phyloP scores from a whole-genome alignment of 2,888 invertebrate species.

The Hydrotaea cyrtoneurina region DNA sequence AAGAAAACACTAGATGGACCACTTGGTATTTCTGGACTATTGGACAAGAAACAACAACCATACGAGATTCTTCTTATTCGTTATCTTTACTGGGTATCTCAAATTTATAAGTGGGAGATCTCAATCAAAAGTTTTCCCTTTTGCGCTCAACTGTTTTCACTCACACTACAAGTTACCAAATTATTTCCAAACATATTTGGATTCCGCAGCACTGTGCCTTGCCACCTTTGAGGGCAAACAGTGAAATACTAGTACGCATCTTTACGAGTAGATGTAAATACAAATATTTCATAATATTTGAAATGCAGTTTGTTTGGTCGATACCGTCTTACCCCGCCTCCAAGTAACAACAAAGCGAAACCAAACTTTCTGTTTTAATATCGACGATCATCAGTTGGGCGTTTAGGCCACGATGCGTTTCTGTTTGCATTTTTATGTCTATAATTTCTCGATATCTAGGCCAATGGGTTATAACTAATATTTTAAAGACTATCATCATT shows the following conservation, averaged over 20 bases:
- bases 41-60: no score
- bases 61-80: no score
- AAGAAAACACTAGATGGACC: no score
- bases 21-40: no score
- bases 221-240: neutral
- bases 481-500: constrained; percentile 53
- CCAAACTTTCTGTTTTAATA: constrained; percentile 54
- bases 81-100: no score
- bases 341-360: neutral
- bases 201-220: no score
- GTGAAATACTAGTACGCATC: neutral
- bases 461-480: constrained; percentile 60
- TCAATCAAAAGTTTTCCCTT: no score
- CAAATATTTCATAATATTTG: neutral
- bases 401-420: neutral
- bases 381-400: constrained; percentile 18
- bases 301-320: neutral
- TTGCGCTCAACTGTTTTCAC: no score
- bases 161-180: no score
- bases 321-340: neutral
- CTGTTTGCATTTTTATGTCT: constrained; percentile 30
- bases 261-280: neutral
- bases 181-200: no score
- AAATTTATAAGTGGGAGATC: no score
- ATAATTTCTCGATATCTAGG: constrained; percentile 46